Base-by-base conservation (phyloP, 2,797 vertebrate species). In the Lagocephalus sceleratus region DNA sequence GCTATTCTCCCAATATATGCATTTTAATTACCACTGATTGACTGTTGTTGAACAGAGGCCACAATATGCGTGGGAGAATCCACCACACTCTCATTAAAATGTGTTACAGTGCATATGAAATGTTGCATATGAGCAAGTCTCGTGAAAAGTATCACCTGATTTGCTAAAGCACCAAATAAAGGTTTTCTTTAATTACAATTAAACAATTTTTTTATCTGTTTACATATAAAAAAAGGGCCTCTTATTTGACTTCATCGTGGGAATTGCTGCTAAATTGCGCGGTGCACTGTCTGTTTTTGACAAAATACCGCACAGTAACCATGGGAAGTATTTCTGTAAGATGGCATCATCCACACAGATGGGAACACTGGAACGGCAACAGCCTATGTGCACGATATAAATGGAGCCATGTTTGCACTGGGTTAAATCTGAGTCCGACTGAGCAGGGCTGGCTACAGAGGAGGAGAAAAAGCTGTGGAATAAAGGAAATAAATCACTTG, bases 251-350 rank as follows among this genome's bases (percentile, higher is more conserved):
- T 48, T 40, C 20, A 25, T 56, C 39, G 29, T 32, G 42, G 23
- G 35, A 42, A 73, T 57, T 46, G 55, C 61, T 64, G 63, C 73
- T 63, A 78, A 77, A 74, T 73, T 62, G 58, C 41, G 57, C 10
- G 4, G 35, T 73, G 14, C 29, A 52, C 41, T 50, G 45, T 51
- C 64, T 54, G 39, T n/a, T 45, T 67, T 68, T 42, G 44, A 68
- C 60, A 51, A 53, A 71, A 61, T 59, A 57, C 69, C 72, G 64
- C 78, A 72, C 55, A 29, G 12, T 83, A 73, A 81, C 22, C 35
- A 66, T 40, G 48, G 49, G 53, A 47, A 55, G 79, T 79, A 78
- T 82, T 82, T 82, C 38, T 56, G 74, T 72, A 63, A 49, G 57
- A 69, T 78, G 59, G 54, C 63, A 54, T 81, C 75, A 81, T 63